These are phyloP conservation scores for Cyprinodon brontotheroides DNA, from an alignment of 2,113 vertebrate species.

Conservation along the genomic window DNA sequence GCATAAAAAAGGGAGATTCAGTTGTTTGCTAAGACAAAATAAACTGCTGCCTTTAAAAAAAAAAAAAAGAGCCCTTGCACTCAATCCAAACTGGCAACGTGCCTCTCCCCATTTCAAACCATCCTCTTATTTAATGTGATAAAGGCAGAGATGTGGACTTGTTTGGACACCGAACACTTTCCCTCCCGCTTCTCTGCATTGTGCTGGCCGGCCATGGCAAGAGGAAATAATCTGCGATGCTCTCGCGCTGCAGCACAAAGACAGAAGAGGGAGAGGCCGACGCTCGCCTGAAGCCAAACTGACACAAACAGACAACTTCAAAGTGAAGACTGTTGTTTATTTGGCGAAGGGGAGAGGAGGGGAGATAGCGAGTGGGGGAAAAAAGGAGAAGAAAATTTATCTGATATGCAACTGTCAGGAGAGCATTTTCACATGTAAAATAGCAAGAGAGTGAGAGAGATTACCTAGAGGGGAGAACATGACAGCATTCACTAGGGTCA, in stretches of 20 bases:
- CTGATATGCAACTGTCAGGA: slow-evolving; percentile 81
- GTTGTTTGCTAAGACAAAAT: not conserved
- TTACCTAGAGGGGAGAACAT: slow-evolving; percentile 81
- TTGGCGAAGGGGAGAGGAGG: slow-evolving; percentile 64
- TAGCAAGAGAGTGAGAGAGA: slow-evolving; percentile 79
- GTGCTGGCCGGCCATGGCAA: slow-evolving; percentile 52
- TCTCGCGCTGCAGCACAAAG: slow-evolving; percentile 67
- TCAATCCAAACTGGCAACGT: not conserved
- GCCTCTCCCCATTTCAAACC: not conserved
- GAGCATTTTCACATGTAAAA: slow-evolving; percentile 82
- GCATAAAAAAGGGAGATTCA: slow-evolving; percentile 3
- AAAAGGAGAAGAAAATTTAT: slow-evolving; percentile 61
- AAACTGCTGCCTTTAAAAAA: not conserved
- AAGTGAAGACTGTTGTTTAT: slow-evolving; percentile 83
- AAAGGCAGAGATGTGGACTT: slow-evolving; percentile 17
- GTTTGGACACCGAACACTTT: slow-evolving; percentile 22
- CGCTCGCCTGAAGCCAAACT: slow-evolving; percentile 78
- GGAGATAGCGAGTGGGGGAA: not conserved
- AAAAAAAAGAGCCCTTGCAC: not conserved
- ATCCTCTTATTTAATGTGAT: slow-evolving; percentile 20
- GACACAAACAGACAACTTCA: slow-evolving; percentile 82
- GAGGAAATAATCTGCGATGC: slow-evolving; percentile 59
- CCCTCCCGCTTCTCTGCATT: slow-evolving; percentile 18
- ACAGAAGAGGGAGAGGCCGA: slow-evolving; percentile 72
- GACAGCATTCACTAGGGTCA: slow-evolving; percentile 80